Evolutionary conservation across 2,113 vertebrate genomes (phyloP).

Genomic region (Felis catus): F.catus_Fca126_mat1.0 CM031422.1:16677501-16678000

Average conservation of each 20-base stretch:
- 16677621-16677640: neutral
- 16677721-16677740: neutral
- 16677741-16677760: neutral
- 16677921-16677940: neutral
- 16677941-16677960: neutral
- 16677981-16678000: neutral
- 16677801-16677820: rapidly evolving
- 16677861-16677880: neutral
- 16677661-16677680: neutral
- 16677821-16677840: neutral
- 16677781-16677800: neutral
- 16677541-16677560: neutral
- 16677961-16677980: neutral
- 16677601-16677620: neutral
- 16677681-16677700: neutral
- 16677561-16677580: neutral
- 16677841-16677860: neutral
- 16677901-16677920: neutral
- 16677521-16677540: neutral
- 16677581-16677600: neutral
- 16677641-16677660: neutral
- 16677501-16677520: neutral
- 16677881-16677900: neutral
- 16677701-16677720: neutral
- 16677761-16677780: neutral